Evolutionary conservation across 2,797 vertebrate species (phyloP).

Genomic region (Benthosema pterotum): DNA sequence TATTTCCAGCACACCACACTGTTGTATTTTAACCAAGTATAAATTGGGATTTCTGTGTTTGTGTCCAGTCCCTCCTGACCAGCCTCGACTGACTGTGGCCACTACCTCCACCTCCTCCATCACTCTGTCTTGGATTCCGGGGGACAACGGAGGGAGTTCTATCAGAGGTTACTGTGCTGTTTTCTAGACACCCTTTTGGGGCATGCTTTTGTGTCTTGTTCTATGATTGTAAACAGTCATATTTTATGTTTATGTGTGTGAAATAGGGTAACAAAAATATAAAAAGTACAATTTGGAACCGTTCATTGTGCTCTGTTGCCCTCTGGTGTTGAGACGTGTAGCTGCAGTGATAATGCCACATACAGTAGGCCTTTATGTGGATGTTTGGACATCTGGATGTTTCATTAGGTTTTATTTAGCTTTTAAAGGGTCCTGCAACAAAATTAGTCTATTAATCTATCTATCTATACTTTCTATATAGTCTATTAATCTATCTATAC

Average conservation of each 20-base stretch:
- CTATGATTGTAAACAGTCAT: slow-evolving; percentile 29
- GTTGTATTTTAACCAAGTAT: no score
- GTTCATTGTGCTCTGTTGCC: slow-evolving; percentile 43
- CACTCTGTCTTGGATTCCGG: slow-evolving; percentile 96
- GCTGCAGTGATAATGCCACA: slow-evolving; percentile 9
- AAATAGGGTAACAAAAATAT: background rate
- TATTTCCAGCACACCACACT: no score
- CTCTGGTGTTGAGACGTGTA: slow-evolving; percentile 64
- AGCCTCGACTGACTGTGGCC: slow-evolving; percentile 95
- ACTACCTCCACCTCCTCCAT: slow-evolving; percentile 97
- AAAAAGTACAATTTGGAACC: background rate
- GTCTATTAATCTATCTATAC: no score
- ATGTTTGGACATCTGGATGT: background rate
- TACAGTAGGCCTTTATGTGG: background rate
- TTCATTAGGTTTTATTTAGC: no score
- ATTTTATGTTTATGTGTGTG: slow-evolving; percentile 29
- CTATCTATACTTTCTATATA: no score
- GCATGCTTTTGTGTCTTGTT: slow-evolving; percentile 10
- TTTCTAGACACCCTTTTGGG: background rate
- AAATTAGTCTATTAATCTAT: no score
- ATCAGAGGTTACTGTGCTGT: slow-evolving; percentile 87
- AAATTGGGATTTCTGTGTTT: slow-evolving; percentile 13
- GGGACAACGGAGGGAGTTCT: slow-evolving; percentile 98
- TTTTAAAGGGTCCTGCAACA: no score
- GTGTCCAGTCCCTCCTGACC: slow-evolving; percentile 91